phyloP scores from a whole-genome alignment of 2,888 invertebrate genomes.

The Steinernema carpocapsae region DNA sequence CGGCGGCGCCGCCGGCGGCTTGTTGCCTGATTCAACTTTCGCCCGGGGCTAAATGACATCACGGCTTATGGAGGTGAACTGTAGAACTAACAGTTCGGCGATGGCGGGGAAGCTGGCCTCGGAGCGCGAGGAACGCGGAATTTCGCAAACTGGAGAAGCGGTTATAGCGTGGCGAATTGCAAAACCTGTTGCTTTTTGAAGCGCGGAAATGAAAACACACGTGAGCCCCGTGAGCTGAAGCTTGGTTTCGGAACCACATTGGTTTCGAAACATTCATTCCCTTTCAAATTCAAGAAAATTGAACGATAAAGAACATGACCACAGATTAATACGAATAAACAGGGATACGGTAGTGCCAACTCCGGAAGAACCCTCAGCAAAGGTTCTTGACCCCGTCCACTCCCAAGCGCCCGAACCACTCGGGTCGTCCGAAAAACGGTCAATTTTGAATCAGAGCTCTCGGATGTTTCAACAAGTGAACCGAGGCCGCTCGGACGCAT shows the following conservation, averaged over 20 bases:
- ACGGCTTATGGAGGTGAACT: not conserved
- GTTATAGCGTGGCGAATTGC: not conserved
- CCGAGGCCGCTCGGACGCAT: slow-evolving; percentile 31
- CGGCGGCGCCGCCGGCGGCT: not conserved
- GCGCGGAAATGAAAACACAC: no score
- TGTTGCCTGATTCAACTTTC: slow-evolving; percentile 27
- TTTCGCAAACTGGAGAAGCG: not conserved
- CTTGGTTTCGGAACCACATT: no score
- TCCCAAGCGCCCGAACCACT: not conserved
- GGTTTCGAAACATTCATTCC: no score
- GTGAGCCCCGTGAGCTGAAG: not conserved
- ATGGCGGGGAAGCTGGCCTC: not conserved
- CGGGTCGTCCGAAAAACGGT: slow-evolving; percentile 1
- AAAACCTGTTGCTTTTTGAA: not conserved
- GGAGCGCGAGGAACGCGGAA: not conserved
- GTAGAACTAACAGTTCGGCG: not conserved
- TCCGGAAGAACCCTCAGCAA: not conserved
- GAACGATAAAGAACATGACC: not conserved
- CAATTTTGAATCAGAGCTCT: slow-evolving; percentile 27
- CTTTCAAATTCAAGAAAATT: no score
- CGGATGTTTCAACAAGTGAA: slow-evolving; percentile 34
- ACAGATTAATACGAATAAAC: not conserved
- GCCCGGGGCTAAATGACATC: slow-evolving; percentile 16
- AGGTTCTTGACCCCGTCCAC: slow-evolving; percentile 26
- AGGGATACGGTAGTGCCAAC: not conserved